phyloP scores from a whole-genome alignment of 2,888 invertebrate genomes.

The Hanleya hanleyi region DNA sequence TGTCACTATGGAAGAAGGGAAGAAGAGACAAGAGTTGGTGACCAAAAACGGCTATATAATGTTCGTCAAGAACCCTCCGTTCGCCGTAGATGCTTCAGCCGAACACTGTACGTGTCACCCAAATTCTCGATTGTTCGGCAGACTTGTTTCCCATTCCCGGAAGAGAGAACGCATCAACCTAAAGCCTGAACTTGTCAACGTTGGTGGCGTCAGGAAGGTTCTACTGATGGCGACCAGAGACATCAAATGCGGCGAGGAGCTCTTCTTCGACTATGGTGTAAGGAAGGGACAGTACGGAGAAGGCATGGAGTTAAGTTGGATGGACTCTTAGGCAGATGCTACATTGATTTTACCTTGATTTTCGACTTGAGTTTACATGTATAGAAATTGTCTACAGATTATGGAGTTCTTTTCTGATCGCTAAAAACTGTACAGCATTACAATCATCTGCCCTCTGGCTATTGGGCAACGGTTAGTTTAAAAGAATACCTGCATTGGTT shows the following conservation, averaged over 20 bases:
- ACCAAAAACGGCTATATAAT: background rate
- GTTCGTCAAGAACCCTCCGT: background rate
- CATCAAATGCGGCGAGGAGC: background rate
- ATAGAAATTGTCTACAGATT: too few relatives aligned
- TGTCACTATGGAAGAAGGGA: background rate
- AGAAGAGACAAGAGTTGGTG: background rate
- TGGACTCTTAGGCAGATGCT: too few relatives aligned
- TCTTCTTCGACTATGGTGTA: background rate
- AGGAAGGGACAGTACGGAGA: background rate
- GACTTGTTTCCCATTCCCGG: background rate
- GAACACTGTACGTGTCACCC: background rate
- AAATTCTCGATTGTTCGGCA: background rate
- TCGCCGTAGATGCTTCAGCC: background rate
- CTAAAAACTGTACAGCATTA: too few relatives aligned
- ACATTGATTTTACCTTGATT: too few relatives aligned
- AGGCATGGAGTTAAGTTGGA: background rate
- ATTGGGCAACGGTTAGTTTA: too few relatives aligned
- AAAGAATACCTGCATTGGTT: too few relatives aligned
- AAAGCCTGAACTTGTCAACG: background rate
- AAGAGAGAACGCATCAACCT: background rate
- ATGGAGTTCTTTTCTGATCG: too few relatives aligned
- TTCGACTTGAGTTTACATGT: too few relatives aligned
- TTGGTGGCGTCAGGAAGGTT: background rate
- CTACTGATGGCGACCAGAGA: background rate
- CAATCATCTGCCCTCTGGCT: too few relatives aligned